Evolutionary conservation across 2,888 invertebrate genomes (phyloP).

Genomic region (Venustoraphidia nigricollis): DNA sequence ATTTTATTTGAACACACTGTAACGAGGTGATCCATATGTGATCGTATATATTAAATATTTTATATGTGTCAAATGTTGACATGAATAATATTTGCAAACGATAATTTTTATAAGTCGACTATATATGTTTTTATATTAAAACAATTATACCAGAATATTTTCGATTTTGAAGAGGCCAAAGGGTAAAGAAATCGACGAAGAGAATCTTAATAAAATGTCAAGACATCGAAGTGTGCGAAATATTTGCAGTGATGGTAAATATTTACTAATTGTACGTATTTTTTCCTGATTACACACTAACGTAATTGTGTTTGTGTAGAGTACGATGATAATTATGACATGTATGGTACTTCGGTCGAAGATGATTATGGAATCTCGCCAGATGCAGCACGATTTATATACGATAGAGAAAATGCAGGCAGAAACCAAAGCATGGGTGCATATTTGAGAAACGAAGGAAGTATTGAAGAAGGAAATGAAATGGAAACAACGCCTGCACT

Average conservation of each 20-base stretch:
- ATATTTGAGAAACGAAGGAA: conserved; percentile 49
- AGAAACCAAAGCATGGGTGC: conserved; percentile 58
- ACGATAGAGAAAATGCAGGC: conserved; percentile 49
- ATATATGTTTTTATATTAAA: too few species aligned
- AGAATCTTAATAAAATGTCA: conserved; percentile 45
- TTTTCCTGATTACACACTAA: conserved; percentile 1
- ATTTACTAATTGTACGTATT: conserved; percentile 1
- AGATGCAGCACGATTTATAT: conserved; percentile 71
- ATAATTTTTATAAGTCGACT: too few species aligned
- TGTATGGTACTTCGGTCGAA: conserved; percentile 88
- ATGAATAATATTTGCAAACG: too few species aligned
- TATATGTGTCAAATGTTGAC: too few species aligned
- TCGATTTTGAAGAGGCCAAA: too few species aligned
- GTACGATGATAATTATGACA: conserved; percentile 79
- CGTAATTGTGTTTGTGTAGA: conserved; percentile 34
- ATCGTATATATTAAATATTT: too few species aligned
- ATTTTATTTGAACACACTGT: too few species aligned
- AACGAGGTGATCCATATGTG: too few species aligned
- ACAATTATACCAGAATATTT: too few species aligned
- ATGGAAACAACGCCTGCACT: conserved; percentile 16
- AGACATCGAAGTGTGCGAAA: conserved; percentile 74
- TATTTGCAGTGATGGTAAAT: conserved; percentile 62
- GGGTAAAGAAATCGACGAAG: background rate
- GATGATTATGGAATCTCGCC: conserved; percentile 87
- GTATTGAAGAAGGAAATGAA: conserved; percentile 57